A percentile compares a stretch with the other conserved stretches of the same genome.
These are phyloP conservation scores for Artemisiospiza belli DNA, from an alignment of 2,113 vertebrate species.

Conservation along the genomic window DNA sequence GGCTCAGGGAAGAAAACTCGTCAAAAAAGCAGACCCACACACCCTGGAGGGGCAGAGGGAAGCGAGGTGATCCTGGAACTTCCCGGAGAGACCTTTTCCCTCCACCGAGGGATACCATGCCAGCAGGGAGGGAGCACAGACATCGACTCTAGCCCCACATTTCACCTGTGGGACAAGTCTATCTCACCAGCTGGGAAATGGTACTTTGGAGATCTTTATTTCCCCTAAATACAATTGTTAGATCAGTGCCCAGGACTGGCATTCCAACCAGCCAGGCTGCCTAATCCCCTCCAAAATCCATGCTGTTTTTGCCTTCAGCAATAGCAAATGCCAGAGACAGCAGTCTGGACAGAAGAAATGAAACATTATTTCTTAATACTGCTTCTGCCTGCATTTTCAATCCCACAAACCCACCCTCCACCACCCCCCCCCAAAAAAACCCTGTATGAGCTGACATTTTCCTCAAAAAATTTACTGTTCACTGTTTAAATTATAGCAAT, in stretches of 20 bases:
- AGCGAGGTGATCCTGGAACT: background rate
- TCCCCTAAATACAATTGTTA: conserved; percentile 17
- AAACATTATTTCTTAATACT: conserved; percentile 34
- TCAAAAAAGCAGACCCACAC: background rate
- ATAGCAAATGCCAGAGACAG: conserved; percentile 41
- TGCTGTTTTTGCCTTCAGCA: conserved; percentile 40
- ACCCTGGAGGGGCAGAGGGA: background rate
- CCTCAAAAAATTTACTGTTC: background rate
- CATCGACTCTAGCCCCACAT: rapidly evolving
- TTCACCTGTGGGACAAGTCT: background rate
- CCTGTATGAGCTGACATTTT: background rate
- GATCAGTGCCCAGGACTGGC: conserved; percentile 21
- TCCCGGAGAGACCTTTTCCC: background rate
- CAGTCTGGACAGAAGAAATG: conserved; percentile 46
- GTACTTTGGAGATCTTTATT: background rate
- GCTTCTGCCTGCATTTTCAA: background rate
- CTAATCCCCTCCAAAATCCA: conserved; percentile 49
- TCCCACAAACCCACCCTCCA: rapidly evolving
- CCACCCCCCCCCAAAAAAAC: background rate
- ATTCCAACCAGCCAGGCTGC: conserved; percentile 47
- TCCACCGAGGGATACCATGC: rapidly evolving
- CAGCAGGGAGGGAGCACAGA: background rate
- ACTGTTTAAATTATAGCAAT: background rate
- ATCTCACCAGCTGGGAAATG: background rate
- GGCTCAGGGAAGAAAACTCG: background rate